These are phyloP conservation scores for Dicyrtoma fusca DNA, from an alignment of 2,888 invertebrate genomes.

Conservation along the genomic window DNA sequence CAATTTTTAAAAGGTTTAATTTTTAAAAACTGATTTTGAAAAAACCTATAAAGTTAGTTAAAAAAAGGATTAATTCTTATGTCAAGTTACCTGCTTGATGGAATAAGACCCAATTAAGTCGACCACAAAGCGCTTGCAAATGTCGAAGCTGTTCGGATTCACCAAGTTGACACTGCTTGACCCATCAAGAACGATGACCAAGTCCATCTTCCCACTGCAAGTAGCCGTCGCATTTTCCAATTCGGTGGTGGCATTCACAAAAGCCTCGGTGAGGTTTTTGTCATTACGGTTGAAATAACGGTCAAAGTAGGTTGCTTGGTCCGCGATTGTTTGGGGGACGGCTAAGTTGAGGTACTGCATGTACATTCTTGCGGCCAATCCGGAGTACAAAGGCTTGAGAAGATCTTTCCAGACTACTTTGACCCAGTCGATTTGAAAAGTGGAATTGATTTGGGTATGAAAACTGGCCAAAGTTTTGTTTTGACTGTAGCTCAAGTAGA, in stretches of 20 bases:
- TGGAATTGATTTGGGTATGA: slow-evolving; percentile 13
- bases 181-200: slow-evolving; percentile 46
- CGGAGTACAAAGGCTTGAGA: slow-evolving; percentile 43
- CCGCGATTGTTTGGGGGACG: slow-evolving; percentile 37
- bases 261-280: background rate
- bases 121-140: slow-evolving; percentile 37
- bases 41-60: too few relatives aligned
- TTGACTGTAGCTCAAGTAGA: background rate
- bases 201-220: slow-evolving; percentile 47
- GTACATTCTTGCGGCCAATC: slow-evolving; percentile 40
- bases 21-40: too few relatives aligned
- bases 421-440: slow-evolving; percentile 37
- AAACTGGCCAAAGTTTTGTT: background rate
- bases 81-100: slow-evolving; percentile 3
- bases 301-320: slow-evolving; percentile 40
- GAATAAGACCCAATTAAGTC: slow-evolving; percentile 26
- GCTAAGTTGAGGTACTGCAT: background rate
- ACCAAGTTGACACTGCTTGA: slow-evolving; percentile 39
- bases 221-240: slow-evolving; percentile 4
- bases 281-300: slow-evolving; percentile 35
- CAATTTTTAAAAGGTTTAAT: too few relatives aligned
- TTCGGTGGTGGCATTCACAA: slow-evolving; percentile 6
- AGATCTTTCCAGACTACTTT: slow-evolving; percentile 17
- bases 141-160: slow-evolving; percentile 25
- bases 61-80: too few relatives aligned